phyloP scores from a whole-genome alignment of 2,113 vertebrate genomes.

The Alces alces region DNA sequence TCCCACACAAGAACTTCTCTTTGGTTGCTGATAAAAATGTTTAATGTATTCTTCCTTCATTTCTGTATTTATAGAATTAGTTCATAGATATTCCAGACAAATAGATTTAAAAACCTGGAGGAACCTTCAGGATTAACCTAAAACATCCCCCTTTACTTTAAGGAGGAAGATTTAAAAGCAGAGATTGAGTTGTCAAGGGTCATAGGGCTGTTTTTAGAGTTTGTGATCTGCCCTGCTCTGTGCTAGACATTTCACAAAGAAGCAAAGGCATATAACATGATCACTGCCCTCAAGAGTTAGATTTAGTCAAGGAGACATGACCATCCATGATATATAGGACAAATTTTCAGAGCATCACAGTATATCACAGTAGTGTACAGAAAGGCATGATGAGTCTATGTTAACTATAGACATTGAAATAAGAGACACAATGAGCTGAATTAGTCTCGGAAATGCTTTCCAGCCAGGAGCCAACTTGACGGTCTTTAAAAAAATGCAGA shows the following conservation, averaged over 20 bases:
- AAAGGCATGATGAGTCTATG: background rate
- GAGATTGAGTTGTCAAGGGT: background rate
- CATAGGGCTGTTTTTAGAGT: background rate
- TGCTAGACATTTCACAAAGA: background rate
- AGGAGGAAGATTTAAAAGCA: conserved; percentile 1
- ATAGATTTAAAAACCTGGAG: background rate
- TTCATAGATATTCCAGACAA: background rate
- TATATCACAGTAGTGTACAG: background rate
- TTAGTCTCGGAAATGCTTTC: background rate
- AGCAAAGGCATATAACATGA: background rate
- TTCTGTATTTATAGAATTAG: conserved; percentile 1
- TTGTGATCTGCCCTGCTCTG: background rate
- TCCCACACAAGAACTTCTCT: conserved; percentile 8
- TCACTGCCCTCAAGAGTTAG: background rate
- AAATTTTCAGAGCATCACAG: background rate
- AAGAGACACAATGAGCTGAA: background rate
- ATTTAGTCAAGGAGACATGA: background rate
- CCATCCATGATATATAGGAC: background rate
- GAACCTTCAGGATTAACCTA: background rate
- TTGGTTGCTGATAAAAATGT: background rate
- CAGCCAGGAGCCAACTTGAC: background rate
- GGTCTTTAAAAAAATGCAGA: background rate
- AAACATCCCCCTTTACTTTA: background rate
- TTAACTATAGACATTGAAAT: background rate
- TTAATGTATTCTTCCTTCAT: background rate